phyloP scores from a whole-genome alignment of 2,797 vertebrate species.

The Capromys pilorides region DNA sequence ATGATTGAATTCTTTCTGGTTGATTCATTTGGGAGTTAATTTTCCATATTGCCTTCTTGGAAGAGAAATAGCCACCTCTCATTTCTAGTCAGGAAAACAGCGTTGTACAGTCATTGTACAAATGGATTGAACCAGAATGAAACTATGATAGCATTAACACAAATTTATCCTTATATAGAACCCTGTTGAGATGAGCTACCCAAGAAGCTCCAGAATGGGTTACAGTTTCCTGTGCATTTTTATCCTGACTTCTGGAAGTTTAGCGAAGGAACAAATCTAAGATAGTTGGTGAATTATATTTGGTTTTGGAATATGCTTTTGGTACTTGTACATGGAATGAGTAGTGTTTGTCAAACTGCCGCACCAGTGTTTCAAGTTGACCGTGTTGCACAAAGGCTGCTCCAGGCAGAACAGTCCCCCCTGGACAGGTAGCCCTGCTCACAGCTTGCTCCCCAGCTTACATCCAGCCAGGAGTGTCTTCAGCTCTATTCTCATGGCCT shows the following conservation, averaged over 20 bases:
- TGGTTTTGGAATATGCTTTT: neutral
- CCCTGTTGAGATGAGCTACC: neutral
- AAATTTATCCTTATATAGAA: neutral
- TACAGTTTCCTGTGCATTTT: neutral
- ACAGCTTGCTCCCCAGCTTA: neutral
- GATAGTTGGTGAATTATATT: neutral
- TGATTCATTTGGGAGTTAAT: conserved; percentile 62
- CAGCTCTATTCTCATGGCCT: neutral
- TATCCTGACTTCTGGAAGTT: conserved; percentile 15
- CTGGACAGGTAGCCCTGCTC: neutral
- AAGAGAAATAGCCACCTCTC: conserved; percentile 30
- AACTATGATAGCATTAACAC: neutral
- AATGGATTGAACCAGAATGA: neutral
- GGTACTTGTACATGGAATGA: neutral
- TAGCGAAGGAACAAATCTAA: conserved; percentile 23
- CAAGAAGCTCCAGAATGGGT: neutral
- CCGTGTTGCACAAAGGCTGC: neutral
- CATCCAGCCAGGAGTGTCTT: neutral
- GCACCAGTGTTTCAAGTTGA: neutral
- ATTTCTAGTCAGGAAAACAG: conserved; percentile 5
- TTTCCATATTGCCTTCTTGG: conserved; percentile 35
- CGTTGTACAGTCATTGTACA: neutral
- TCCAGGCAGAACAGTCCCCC: neutral
- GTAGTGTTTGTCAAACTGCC: neutral
- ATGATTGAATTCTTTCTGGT: conserved; percentile 45